A percentile compares a stretch with the other conserved stretches of the same genome.
Conservation (phyloP, 2,797 vertebrate genomes). For the Pipistrellus pygmaeus region DNA sequence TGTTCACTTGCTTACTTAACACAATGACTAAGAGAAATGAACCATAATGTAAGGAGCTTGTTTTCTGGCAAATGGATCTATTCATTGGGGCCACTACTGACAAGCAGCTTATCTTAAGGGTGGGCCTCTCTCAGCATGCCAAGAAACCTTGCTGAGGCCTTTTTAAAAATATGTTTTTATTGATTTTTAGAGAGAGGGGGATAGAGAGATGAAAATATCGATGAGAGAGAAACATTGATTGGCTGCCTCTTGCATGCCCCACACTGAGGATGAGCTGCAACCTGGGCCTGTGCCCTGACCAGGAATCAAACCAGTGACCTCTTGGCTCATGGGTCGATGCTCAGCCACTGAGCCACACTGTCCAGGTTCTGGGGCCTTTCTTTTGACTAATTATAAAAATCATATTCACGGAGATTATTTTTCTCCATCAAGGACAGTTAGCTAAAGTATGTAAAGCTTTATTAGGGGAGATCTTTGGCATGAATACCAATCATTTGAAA, state of each 20-base stretch:
- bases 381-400: slow-evolving; percentile 51
- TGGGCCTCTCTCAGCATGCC: not conserved
- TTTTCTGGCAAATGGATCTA: not conserved
- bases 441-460: not conserved
- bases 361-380: not conserved
- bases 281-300: too few species aligned
- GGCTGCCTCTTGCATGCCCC: too few species aligned
- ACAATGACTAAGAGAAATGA: not conserved
- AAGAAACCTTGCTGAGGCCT: not conserved
- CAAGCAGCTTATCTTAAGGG: not conserved
- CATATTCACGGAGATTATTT: not conserved
- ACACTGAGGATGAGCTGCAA: too few species aligned
- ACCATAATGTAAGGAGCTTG: not conserved
- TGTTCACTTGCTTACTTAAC: not conserved
- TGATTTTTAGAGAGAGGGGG: too few species aligned
- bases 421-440: not conserved
- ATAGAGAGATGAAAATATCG: too few species aligned
- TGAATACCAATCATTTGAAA: not conserved
- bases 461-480: not conserved
- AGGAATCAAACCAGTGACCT: too few species aligned
- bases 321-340: too few species aligned
- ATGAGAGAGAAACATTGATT: too few species aligned
- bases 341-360: too few species aligned
- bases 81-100: not conserved
- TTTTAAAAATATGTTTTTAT: not conserved